phyloP scores from a whole-genome alignment of 2,797 vertebrate genomes.

The Chaenodraco wilsoni region DNA sequence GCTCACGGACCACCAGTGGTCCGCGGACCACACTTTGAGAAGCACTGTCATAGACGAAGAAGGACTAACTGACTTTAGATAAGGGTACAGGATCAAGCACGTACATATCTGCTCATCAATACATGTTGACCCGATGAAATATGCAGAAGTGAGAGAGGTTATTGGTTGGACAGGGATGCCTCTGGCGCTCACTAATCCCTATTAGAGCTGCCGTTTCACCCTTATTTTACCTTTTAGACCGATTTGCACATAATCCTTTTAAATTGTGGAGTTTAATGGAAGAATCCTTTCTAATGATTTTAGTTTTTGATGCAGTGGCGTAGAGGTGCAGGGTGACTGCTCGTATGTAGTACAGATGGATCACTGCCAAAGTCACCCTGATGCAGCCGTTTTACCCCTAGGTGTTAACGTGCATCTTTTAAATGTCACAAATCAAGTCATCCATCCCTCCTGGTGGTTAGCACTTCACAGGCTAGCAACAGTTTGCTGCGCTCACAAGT shows the following conservation, averaged over 20 bases:
- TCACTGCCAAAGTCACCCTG: conserved; percentile 56
- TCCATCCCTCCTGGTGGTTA: conserved; percentile 71
- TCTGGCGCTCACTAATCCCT: conserved; percentile 28
- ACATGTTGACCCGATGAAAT: conserved; percentile 32
- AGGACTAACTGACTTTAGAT: conserved; percentile 52
- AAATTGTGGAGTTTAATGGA: conserved; percentile 55
- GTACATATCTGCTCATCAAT: conserved; percentile 36
- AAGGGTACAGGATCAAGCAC: conserved; percentile 40
- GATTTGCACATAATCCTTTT: conserved; percentile 61
- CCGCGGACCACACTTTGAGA: too few species aligned
- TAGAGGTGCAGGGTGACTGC: conserved; percentile 27
- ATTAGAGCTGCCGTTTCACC: conserved; percentile 44
- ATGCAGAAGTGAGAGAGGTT: conserved; percentile 21
- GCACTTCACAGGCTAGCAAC: conserved; percentile 70
- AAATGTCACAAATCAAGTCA: conserved; percentile 74
- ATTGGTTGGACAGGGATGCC: conserved; percentile 15
- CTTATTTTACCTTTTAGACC: conserved; percentile 57
- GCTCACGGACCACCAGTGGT: too few species aligned
- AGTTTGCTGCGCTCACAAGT: conserved; percentile 72
- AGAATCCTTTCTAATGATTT: conserved; percentile 55
- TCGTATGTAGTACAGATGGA: conserved; percentile 40
- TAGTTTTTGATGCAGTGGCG: conserved; percentile 44
- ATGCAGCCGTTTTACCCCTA: conserved; percentile 46
- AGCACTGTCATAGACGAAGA: conserved; percentile 26
- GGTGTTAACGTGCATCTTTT: conserved; percentile 52